Base-by-base conservation (phyloP, 2,797 vertebrate genomes). In the Pseudochirops cupreus region DNA sequence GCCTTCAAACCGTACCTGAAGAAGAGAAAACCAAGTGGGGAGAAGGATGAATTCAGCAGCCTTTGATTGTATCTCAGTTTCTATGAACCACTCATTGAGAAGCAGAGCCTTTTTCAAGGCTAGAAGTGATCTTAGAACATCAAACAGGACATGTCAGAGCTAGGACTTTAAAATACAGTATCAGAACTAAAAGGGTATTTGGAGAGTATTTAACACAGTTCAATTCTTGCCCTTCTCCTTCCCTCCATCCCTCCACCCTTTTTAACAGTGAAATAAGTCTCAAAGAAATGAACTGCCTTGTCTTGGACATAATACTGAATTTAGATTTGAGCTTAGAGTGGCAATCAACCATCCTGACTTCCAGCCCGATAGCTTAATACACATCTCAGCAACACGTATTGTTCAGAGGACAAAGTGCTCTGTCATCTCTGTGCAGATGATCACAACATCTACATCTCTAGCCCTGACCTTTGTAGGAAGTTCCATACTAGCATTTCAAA, bases 1-100 rank as follows among this genome's bases (percentile, higher is more conserved):
- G 92, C 99, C 99, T 96, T 99, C 99, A 96, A 99, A 99, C 21
- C 96, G 99, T 57, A 99, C 99, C 99, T 99, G 98, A 33, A 21
- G 95, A 92, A 97, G 62, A 96, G 89, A 98, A 95, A 90, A 94
- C 39, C 94, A 94, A 54, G 9, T 31, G 14, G 28, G 54, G 54
- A 39, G 33, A 91, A 2, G n/a, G 24, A 4, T 53, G 91, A 90
- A 91, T 13, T 87, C 59, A 33, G 33, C 67, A 56, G 56, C 13
- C 92, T 46, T 0, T 1, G 14, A 92, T 91, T 52, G 28, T 39
- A 9, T 74, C 53, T 82, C n/a, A 24, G 39, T 93, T 53, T 26
- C 39, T 26, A 87, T 12, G 3, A 87, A 87, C 21, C 9, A 87
- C 10, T 87, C 7, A 33, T 50, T 87, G 39, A 87, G 74, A 87